Evolutionary conservation across 2,888 invertebrate genomes (phyloP).

Genomic region (Dione vanillae): DNA sequence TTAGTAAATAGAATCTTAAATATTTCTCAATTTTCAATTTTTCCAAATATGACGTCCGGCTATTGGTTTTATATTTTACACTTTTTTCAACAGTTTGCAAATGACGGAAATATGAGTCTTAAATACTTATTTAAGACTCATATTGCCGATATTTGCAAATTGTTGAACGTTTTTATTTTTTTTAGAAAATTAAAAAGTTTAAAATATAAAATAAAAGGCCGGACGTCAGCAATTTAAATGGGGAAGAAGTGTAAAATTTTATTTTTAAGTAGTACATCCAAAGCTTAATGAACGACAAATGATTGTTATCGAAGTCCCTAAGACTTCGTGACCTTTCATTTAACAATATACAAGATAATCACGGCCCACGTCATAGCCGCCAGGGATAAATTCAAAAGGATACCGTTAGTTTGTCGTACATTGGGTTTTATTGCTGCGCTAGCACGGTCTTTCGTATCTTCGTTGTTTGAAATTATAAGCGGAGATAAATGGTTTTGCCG

Average conservation of each 20-base stretch:
- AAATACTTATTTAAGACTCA: not conserved
- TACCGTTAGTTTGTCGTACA: constrained; percentile 14
- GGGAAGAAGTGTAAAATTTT: not conserved
- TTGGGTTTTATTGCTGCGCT: constrained; percentile 12
- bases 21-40: constrained; percentile 4
- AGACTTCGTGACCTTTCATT: constrained; percentile 48
- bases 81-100: too few species aligned
- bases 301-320: constrained; percentile 56
- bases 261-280: constrained; percentile 10
- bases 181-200: too few species aligned
- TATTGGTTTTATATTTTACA: too few species aligned
- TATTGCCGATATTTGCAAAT: not conserved
- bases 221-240: not conserved
- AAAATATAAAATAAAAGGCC: not conserved
- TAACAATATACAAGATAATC: constrained; percentile 34
- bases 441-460: not conserved
- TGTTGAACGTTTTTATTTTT: not conserved
- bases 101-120: too few species aligned
- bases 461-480: not conserved
- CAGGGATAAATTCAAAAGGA: constrained; percentile 29
- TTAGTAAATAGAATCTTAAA: constrained; percentile 16
- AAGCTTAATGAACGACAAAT: constrained; percentile 56
- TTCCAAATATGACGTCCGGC: too few species aligned
- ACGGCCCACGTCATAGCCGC: constrained; percentile 5
- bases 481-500: not conserved